phyloP scores from a whole-genome alignment of 2,888 invertebrate genomes.

The Lepidonotus clava region DNA sequence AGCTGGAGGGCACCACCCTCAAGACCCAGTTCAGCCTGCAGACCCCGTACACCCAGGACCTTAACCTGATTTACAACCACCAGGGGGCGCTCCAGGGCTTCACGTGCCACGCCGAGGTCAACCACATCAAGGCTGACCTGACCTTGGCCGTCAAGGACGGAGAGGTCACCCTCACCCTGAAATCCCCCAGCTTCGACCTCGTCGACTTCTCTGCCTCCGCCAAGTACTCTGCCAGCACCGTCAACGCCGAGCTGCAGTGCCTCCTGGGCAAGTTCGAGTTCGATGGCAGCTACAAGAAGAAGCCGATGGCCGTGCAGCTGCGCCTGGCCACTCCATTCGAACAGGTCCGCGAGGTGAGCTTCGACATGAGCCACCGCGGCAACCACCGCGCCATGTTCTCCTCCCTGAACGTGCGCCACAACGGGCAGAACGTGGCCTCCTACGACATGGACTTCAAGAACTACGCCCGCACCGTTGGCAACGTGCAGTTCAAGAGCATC shows the following conservation, averaged over 20 bases:
- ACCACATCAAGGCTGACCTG: not conserved
- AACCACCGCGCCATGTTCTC: not conserved
- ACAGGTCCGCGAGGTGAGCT: not conserved
- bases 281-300: not conserved
- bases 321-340: conserved; percentile 1
- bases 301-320: not conserved
- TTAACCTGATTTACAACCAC: conserved; percentile 36
- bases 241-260: not conserved
- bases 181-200: not conserved
- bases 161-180: not conserved
- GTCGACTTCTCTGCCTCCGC: not conserved
- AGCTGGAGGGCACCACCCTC: conserved; percentile 3
- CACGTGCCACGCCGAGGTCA: not conserved
- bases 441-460: conserved; percentile 22
- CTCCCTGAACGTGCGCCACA: not conserved
- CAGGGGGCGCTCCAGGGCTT: conserved; percentile 4
- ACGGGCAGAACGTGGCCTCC: not conserved
- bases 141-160: not conserved
- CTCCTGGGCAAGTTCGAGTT: not conserved
- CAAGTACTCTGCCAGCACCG: not conserved
- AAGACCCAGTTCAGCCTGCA: not conserved
- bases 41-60: not conserved
- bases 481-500: conserved; percentile 25
- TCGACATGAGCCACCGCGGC: conserved; percentile 25
- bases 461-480: conserved; percentile 38